A percentile compares a stretch with the other conserved stretches of the same genome.
These are phyloP conservation scores for Anoplopoma fimbria DNA, from an alignment of 2,113 vertebrate genomes.

Conservation along the genomic window DNA sequence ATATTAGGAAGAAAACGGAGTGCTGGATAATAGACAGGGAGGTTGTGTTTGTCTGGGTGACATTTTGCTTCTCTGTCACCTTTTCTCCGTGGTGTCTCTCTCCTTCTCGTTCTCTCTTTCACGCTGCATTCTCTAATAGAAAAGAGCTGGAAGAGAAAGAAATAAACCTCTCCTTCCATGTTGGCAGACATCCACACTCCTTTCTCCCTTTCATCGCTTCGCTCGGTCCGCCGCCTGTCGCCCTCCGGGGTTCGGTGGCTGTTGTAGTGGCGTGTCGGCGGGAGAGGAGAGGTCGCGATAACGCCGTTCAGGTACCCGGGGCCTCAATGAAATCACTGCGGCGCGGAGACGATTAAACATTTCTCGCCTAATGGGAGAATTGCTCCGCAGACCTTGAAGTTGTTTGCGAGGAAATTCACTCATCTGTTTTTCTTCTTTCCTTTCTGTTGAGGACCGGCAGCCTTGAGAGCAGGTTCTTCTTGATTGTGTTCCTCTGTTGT, in stretches of 20 bases:
- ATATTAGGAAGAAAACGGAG: no score
- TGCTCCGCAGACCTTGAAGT: constrained; percentile 30
- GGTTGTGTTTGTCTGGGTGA: no score
- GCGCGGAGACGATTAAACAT: constrained; percentile 36
- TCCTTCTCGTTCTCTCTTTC: background rate
- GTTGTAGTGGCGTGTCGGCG: background rate
- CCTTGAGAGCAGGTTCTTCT: no score
- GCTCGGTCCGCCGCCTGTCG: constrained; percentile 13
- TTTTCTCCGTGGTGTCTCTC: background rate
- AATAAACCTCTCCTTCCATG: constrained; percentile 10
- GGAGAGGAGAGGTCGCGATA: constrained; percentile 15
- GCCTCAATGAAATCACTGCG: constrained; percentile 44
- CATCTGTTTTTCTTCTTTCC: background rate
- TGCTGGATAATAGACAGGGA: no score
- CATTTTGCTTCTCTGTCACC: constrained; percentile 25
- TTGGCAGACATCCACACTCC: background rate
- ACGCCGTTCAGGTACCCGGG: constrained; percentile 34
- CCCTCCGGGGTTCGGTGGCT: constrained; percentile 24
- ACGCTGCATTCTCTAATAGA: no score
- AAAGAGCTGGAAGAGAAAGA: background rate
- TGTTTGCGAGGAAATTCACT: constrained; percentile 7
- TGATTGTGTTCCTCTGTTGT: no score
- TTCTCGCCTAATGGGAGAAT: constrained; percentile 29
- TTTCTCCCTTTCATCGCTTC: background rate
- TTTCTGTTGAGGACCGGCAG: background rate